Evolutionary conservation across 2,888 invertebrate species (phyloP).

Genomic region (Agrypnus murinus): DNA sequence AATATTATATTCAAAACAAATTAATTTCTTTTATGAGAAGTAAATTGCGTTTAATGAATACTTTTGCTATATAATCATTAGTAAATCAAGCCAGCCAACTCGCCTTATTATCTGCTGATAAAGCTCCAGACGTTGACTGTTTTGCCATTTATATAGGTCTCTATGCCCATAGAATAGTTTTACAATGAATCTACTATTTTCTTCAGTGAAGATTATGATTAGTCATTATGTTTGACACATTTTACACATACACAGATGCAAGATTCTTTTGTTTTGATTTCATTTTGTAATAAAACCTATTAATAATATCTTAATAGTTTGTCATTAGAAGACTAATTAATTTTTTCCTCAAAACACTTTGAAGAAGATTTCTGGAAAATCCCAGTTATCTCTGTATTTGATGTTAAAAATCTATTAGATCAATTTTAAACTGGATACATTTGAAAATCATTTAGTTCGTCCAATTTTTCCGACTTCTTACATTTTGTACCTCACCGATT

Average conservation of each 20-base stretch:
- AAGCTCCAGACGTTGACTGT: constrained; percentile 12
- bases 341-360: too few relatives aligned
- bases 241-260: background rate
- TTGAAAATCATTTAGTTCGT: background rate
- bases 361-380: too few relatives aligned
- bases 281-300: background rate
- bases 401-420: too few relatives aligned
- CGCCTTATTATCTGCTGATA: constrained; percentile 37
- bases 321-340: too few relatives aligned
- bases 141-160: constrained; percentile 37
- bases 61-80: constrained; percentile 14
- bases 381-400: too few relatives aligned
- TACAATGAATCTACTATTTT: constrained; percentile 40
- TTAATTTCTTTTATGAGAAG: background rate
- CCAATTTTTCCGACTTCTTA: background rate
- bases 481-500: background rate
- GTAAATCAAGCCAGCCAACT: constrained; percentile 19
- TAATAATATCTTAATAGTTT: background rate
- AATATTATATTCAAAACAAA: background rate
- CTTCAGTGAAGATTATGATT: constrained; percentile 30
- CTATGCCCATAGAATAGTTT: constrained; percentile 31
- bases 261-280: background rate
- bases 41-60: constrained; percentile 1
- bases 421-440: too few relatives aligned
- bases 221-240: constrained; percentile 34